Percentiles rank a stretch among this genome's conserved stretches.
Evolutionary conservation across 2,888 invertebrate species (phyloP).

Genomic region (Coenonympha glycerion): DNA sequence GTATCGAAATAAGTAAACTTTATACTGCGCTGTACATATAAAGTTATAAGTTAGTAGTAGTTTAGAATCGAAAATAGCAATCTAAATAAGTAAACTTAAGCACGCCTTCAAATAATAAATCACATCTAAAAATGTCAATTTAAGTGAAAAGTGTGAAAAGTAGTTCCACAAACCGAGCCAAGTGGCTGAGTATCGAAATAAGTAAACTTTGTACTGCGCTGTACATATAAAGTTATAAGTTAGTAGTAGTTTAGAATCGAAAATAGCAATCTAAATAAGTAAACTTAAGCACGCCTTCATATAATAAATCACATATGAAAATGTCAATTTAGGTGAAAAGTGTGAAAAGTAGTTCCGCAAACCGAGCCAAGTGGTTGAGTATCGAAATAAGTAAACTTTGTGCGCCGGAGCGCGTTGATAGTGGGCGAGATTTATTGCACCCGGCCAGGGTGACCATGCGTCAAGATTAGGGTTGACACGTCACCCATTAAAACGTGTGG

Average conservation of each 20-base stretch:
- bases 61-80: not conserved
- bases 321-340: constrained; percentile 15
- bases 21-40: too few relatives aligned
- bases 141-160: constrained; percentile 12
- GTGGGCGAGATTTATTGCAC: constrained; percentile 19
- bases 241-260: too few relatives aligned
- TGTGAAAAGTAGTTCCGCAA: constrained; percentile 14
- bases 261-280: constrained; percentile 4
- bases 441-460: constrained; percentile 9
- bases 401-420: constrained; percentile 18
- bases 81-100: constrained; percentile 4
- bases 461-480: constrained; percentile 7
- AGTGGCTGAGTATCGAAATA: constrained; percentile 17
- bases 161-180: constrained; percentile 11
- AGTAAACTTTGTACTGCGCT: constrained; percentile 15
- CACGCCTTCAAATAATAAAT: constrained; percentile 8
- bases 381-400: constrained; percentile 20
- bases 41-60: too few relatives aligned
- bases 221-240: too few relatives aligned
- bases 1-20: too few relatives aligned
- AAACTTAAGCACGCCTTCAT: constrained; percentile 4
- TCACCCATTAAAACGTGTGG: constrained; percentile 1
- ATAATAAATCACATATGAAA: constrained; percentile 12
- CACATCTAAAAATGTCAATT: constrained; percentile 16
- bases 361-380: constrained; percentile 11